Conservation (phyloP, 2,113 vertebrate species). For the Nymphicus hollandicus region DNA sequence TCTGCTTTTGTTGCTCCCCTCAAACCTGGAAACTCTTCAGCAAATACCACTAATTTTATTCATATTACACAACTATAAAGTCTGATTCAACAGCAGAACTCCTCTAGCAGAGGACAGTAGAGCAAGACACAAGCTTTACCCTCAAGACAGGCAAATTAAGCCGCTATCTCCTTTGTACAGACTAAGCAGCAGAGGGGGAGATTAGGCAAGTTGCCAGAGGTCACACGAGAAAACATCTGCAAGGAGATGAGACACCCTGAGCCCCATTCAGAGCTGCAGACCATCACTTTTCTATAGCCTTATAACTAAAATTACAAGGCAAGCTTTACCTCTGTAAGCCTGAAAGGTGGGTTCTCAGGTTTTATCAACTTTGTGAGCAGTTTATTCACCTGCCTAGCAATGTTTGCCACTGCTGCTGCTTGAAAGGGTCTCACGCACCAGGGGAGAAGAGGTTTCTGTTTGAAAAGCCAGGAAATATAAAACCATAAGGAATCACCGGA, state of each 20-base stretch:
- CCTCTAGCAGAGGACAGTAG: background rate
- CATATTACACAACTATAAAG: background rate
- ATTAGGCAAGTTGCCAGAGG: conserved; percentile 17
- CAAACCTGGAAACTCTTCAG: background rate
- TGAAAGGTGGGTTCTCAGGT: background rate
- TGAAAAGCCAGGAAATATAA: background rate
- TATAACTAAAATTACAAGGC: background rate
- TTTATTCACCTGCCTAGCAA: background rate
- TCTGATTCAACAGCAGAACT: background rate
- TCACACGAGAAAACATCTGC: background rate
- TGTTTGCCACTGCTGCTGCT: background rate
- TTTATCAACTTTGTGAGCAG: background rate
- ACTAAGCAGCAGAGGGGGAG: background rate
- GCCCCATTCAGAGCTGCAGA: background rate
- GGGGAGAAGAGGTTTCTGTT: background rate
- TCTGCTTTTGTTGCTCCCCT: background rate
- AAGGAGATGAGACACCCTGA: background rate
- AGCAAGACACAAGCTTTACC: background rate
- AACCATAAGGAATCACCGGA: background rate
- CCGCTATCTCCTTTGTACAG: conserved; percentile 10
- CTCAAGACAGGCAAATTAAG: background rate
- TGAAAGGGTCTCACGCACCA: background rate
- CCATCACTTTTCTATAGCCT: background rate
- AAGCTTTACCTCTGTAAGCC: background rate
- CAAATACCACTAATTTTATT: background rate